Evolutionary conservation across 1,140 invertebrate genomes (phyloP), one percentile per base, ranked within the genome.

Genomic region (Drosophila micromelanica): DNA sequence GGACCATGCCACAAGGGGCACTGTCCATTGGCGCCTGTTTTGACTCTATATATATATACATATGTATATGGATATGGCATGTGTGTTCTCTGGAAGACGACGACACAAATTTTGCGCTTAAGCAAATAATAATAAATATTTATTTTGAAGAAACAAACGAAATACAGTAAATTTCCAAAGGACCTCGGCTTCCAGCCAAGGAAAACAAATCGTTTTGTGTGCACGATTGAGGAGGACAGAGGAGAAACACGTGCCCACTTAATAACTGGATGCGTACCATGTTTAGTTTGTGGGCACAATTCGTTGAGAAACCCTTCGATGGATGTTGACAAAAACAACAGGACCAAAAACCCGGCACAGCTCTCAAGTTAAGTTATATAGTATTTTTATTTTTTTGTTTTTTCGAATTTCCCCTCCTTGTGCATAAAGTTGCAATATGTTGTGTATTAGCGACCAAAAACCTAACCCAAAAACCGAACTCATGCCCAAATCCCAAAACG

Each of bases 351-450:
- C 32, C 7, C 7, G 5, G 27, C n/a, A 35, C 6, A 35, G 8
- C 32, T 7, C 32, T 9, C 59, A 54, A 69, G 15, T 42, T 46
- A 64, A 64, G 32, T 59, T n/a, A n/a, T 63, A 73, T 64, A 30
- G 7, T 35, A 0, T 7, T 7, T 49, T n/a, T n/a, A n/a, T n/a
- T n/a, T n/a, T n/a, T n/a, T n/a, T n/a, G n/a, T n/a, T n/a, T n/a
- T n/a, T 38, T 45, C 11, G 8, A 32, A 79, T 85, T 35, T 35
- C 32, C 32, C 17, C 17, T 2, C 17, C 17, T 17, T 27, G 71
- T 68, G 60, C 78, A 87, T 67, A 79, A 87, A 87, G 84, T 87
- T 89, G 49, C 84, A 87, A 87, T 87, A 87, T 87, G 84, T 87
- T 87, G 84, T 56, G 84, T 56, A 87, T 87, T 87, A 82, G 71